These are phyloP conservation scores for Liolophura sinensis DNA, from an alignment of 1,140 invertebrate species.

Conservation along the genomic window DNA sequence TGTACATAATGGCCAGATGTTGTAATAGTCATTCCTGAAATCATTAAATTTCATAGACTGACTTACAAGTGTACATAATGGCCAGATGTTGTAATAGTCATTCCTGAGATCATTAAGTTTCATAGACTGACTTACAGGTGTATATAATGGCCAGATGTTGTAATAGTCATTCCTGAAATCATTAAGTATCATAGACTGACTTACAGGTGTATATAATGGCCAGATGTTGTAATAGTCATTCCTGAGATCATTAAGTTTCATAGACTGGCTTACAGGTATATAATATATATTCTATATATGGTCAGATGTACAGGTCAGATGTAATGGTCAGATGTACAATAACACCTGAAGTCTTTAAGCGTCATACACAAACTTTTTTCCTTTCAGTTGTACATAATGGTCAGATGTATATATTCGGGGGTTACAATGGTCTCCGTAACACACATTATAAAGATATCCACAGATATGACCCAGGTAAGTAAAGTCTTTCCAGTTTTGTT, in stretches of 20 bases:
- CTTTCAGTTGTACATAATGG: conserved; percentile 74
- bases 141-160: too few species aligned
- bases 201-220: neutral
- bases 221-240: neutral
- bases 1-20: too few species aligned
- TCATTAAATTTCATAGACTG: too few species aligned
- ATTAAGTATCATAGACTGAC: too few species aligned
- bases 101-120: too few species aligned
- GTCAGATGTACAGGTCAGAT: neutral
- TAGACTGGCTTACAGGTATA: neutral
- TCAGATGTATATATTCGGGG: conserved; percentile 84
- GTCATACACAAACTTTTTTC: conserved; percentile 7
- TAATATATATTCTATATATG: neutral
- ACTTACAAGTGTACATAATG: too few species aligned
- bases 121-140: too few species aligned
- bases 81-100: too few species aligned
- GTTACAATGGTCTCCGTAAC: conserved; percentile 76
- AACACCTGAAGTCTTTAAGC: neutral
- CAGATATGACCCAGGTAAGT: conserved; percentile 67
- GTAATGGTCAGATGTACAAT: neutral
- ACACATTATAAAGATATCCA: conserved; percentile 83
- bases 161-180: too few species aligned
- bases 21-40: too few species aligned
- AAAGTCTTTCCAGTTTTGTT: conserved; percentile 12
- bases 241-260: neutral